Percentiles rank a stretch among this genome's conserved stretches.
Conservation (phyloP, 1,140 invertebrate genomes). For the Trinorchestia longiramus region DNA sequence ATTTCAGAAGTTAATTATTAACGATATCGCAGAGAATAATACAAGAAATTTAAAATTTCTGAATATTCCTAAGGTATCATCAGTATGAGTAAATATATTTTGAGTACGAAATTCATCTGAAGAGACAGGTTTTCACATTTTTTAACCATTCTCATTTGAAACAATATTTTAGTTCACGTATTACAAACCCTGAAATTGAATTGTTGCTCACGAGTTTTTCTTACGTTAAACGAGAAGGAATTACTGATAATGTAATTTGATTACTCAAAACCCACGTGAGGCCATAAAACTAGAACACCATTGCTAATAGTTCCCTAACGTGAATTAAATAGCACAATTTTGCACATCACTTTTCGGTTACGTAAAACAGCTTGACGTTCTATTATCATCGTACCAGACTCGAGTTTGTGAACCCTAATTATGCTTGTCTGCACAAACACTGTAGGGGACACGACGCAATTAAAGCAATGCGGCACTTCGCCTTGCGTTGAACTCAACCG, state of each 20-base stretch:
- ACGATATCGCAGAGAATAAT: background rate
- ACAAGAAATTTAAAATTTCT: background rate
- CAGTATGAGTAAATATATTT: background rate
- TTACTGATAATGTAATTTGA: background rate
- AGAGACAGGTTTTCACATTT: background rate
- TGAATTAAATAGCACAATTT: background rate
- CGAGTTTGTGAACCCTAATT: background rate
- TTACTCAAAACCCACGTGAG: background rate
- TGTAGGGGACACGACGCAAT: constrained; percentile 30
- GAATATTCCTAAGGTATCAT: background rate
- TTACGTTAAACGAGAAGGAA: background rate
- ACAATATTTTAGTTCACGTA: background rate
- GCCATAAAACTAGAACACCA: background rate
- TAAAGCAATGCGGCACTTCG: background rate
- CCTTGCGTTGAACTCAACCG: constrained; percentile 1
- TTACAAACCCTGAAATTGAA: too few relatives aligned
- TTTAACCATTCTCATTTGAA: background rate
- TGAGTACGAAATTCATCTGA: background rate
- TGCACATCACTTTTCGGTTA: background rate
- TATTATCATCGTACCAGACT: background rate
- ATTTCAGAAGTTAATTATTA: too few relatives aligned
- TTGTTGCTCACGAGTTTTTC: too few relatives aligned
- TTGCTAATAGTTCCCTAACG: background rate
- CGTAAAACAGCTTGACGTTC: background rate
- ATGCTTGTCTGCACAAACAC: constrained; percentile 37